A percentile compares a stretch with the other conserved stretches of the same genome.
Conservation (phyloP, 2,113 vertebrate species). For the Oriolus oriolus region DNA sequence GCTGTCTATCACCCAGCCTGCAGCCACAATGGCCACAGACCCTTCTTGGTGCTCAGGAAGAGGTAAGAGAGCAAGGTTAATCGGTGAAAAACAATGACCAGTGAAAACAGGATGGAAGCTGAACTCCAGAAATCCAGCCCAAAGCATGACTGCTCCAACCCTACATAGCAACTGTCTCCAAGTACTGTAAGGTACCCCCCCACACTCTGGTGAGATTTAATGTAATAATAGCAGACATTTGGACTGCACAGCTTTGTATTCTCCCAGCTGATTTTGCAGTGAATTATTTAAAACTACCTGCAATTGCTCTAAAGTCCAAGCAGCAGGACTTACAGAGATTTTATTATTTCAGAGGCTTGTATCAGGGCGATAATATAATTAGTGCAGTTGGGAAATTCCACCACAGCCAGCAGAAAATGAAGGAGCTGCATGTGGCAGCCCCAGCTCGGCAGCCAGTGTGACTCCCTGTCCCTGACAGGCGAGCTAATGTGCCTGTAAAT, state of each 20-base stretch:
- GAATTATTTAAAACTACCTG: slow-evolving; percentile 45
- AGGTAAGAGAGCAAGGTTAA: not conserved
- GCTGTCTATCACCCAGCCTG: not conserved
- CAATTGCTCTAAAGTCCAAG: not conserved
- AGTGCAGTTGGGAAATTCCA: slow-evolving; percentile 42
- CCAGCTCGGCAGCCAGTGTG: not conserved
- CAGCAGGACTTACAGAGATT: slow-evolving; percentile 22
- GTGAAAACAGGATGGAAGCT: not conserved
- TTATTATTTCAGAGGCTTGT: slow-evolving; percentile 25
- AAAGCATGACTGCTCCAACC: not conserved
- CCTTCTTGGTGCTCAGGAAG: not conserved
- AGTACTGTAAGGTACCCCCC: not conserved
- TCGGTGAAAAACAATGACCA: not conserved
- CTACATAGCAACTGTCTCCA: slow-evolving; percentile 47
- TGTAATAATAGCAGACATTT: not conserved
- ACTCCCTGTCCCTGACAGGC: slow-evolving; percentile 18
- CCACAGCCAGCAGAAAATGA: slow-evolving; percentile 26
- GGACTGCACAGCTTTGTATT: not conserved
- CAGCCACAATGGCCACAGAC: not conserved
- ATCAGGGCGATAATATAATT: slow-evolving; percentile 38
- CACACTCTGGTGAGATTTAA: not conserved
- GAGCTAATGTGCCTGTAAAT: slow-evolving; percentile 67
- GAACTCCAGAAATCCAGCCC: not conserved
- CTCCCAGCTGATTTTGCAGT: slow-evolving; percentile 10
- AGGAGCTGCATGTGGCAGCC: not conserved